These are phyloP conservation scores for Oreochromis aureus DNA, from an alignment of 2,113 vertebrate species.

Conservation along the genomic window DNA sequence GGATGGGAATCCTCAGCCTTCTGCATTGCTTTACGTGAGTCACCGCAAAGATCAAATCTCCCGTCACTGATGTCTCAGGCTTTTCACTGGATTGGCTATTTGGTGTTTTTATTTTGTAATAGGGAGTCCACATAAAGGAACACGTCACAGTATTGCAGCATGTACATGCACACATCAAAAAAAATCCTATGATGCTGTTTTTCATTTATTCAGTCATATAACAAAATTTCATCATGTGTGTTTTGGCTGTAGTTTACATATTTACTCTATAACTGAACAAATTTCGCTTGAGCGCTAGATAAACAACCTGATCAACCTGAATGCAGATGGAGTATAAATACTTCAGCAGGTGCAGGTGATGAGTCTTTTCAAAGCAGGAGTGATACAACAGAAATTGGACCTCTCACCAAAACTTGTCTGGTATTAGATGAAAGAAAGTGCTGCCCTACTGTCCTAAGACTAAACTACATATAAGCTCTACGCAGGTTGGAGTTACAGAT, in stretches of 20 bases:
- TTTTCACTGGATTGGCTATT: not conserved
- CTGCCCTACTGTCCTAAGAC: not conserved
- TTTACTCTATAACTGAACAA: not conserved
- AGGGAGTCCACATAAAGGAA: not conserved
- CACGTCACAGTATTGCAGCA: not conserved
- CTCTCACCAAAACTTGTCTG: not conserved
- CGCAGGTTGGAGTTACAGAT: not conserved
- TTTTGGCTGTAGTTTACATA: not conserved
- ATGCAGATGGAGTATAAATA: not conserved
- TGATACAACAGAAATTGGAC: not conserved
- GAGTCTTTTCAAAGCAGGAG: not conserved
- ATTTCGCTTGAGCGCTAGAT: not conserved
- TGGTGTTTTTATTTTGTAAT: not conserved
- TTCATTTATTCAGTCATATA: not conserved
- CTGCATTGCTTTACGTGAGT: not conserved
- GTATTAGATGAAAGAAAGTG: not conserved
- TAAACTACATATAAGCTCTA: not conserved
- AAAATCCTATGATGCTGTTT: not conserved
- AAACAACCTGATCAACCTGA: not conserved
- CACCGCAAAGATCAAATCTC: not conserved
- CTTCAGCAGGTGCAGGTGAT: not conserved
- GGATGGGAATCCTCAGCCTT: not conserved
- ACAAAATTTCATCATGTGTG: not conserved
- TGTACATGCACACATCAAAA: not conserved
- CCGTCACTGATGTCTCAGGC: not conserved